phyloP scores from a whole-genome alignment of 2,113 vertebrate species.

The Periophthalmus modestus region DNA sequence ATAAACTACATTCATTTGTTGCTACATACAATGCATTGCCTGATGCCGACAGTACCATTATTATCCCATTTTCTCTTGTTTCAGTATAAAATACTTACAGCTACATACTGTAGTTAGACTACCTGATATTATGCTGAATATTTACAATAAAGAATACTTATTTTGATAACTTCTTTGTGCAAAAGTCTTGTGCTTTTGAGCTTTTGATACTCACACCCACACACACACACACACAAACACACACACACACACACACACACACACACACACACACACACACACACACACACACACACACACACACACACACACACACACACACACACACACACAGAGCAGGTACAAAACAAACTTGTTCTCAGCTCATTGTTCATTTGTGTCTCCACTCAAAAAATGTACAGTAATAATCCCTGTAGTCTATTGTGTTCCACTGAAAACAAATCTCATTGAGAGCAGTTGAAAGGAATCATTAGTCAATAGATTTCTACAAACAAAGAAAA shows the following conservation, averaged over 20 bases:
- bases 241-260: constrained; percentile 35
- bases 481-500: constrained; percentile 43
- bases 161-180: constrained; percentile 36
- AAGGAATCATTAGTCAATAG: constrained; percentile 19
- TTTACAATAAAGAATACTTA: constrained; percentile 54
- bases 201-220: constrained; percentile 20
- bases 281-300: constrained; percentile 32
- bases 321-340: constrained; percentile 35
- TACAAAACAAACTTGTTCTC: constrained; percentile 51
- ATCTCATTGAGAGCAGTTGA: constrained; percentile 41
- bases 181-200: constrained; percentile 71
- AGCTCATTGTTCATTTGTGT: constrained; percentile 18
- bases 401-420: constrained; percentile 45
- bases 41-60: constrained; percentile 25
- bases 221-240: constrained; percentile 29
- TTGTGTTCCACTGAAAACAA: constrained; percentile 32
- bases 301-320: constrained; percentile 13
- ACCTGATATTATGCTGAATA: constrained; percentile 65
- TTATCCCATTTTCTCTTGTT: constrained; percentile 34
- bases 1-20: constrained; percentile 63
- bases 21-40: constrained; percentile 72
- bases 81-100: constrained; percentile 63
- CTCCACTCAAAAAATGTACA: constrained; percentile 43
- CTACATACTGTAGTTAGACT: constrained; percentile 68
- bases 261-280: constrained; percentile 12